These are phyloP conservation scores for Euspilapteryx auroguttella DNA, from an alignment of 2,888 invertebrate species.

Conservation along the genomic window DNA sequence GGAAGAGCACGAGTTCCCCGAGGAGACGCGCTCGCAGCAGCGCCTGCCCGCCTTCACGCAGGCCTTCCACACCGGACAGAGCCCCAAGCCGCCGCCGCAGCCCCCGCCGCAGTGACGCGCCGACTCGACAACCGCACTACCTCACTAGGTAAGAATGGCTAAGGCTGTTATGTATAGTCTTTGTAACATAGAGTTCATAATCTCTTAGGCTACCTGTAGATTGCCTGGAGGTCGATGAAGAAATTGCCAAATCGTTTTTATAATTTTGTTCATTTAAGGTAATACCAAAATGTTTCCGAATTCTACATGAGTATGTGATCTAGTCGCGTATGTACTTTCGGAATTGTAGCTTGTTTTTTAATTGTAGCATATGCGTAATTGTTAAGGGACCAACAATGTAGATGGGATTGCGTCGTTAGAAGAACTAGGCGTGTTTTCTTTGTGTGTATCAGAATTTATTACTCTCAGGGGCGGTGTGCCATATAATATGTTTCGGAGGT, in stretches of 20 bases:
- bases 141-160: conserved; percentile 53
- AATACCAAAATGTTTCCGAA: conserved; percentile 60
- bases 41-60: conserved; percentile 50
- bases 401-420: conserved; percentile 2
- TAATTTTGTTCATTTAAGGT: conserved; percentile 43
- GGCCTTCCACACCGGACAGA: conserved; percentile 45
- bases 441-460: conserved; percentile 4
- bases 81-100: conserved; percentile 44
- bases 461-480: conserved; percentile 22
- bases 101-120: conserved; percentile 36
- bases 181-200: too few relatives aligned
- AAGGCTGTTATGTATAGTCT: conserved; percentile 44
- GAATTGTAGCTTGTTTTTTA: conserved; percentile 54
- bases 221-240: too few relatives aligned
- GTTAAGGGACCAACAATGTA: conserved; percentile 55
- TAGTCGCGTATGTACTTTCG: conserved; percentile 62
- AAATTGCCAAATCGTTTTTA: conserved; percentile 48
- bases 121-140: conserved; percentile 25
- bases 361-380: conserved; percentile 40
- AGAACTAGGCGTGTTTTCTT: neutral
- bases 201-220: too few relatives aligned
- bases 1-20: conserved; percentile 14
- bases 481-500: conserved; percentile 56
- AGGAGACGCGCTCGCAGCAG: conserved; percentile 17
- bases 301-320: conserved; percentile 60